These are phyloP conservation scores for Malthinus seriepunctatus DNA, from an alignment of 2,888 invertebrate species.

Conservation along the genomic window DNA sequence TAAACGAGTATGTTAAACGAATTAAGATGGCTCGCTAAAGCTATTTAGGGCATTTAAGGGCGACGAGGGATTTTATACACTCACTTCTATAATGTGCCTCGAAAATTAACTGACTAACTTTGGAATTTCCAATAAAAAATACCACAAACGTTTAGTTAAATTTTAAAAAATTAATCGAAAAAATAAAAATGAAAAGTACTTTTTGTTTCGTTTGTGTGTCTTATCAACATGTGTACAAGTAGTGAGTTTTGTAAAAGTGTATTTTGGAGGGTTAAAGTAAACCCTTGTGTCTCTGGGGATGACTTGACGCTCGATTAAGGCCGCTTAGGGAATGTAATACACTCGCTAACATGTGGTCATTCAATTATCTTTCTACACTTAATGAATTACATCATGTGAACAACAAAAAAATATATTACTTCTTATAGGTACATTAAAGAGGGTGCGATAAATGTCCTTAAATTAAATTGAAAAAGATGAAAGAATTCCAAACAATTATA, in stretches of 20 bases:
- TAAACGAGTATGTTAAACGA: conserved; percentile 40
- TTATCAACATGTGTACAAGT: conserved; percentile 23
- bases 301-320: conserved; percentile 55
- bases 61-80: conserved; percentile 44
- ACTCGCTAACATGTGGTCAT: conserved; percentile 51
- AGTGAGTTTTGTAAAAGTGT: conserved; percentile 22
- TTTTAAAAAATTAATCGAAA: no score
- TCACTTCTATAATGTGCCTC: conserved; percentile 36
- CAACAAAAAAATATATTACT: conserved; percentile 28
- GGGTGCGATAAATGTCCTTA: no score
- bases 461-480: no score
- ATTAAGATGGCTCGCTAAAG: conserved; percentile 43
- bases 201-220: background rate
- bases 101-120: conserved; percentile 48
- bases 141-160: conserved; percentile 27
- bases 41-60: conserved; percentile 44
- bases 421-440: no score
- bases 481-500: no score
- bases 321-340: conserved; percentile 53
- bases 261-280: conserved; percentile 35
- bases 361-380: conserved; percentile 39
- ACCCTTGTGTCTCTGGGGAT: conserved; percentile 44
- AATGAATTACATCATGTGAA: conserved; percentile 50
- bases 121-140: conserved; percentile 48
- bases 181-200: no score